Base-by-base conservation (phyloP, 2,113 vertebrate species). In the Silurus asotus region DNA sequence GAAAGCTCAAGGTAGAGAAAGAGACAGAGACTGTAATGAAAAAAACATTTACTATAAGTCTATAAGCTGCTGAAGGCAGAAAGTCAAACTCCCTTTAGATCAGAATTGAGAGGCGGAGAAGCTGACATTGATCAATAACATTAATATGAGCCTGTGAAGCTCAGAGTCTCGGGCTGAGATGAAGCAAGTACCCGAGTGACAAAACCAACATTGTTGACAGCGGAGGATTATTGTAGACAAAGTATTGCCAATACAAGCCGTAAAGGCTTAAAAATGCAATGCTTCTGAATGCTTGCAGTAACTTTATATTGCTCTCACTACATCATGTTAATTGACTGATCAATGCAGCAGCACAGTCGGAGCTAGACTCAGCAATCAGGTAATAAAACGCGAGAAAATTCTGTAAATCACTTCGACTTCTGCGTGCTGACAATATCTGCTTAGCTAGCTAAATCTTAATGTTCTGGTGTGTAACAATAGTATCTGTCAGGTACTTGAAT, bases 61-160 rank as follows among this genome's bases (percentile, higher is more conserved):
- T 84, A 74, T 84, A 84, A 74, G 82, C 82, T 72, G 82, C 67
- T 59, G 82, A 72, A 83, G 20, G 85, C 62, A 86, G 61, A 89
- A 84, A 11, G 19, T 55, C 70, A 69, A 65, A 74, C 53, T 86
- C 82, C 62, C 85, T 75, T 83, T 87, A 78, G 88, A 85, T 91
- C 59, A 81, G 89, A 92, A 85, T 69, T 82, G 84, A 83, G 89
- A 88, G 67, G 89, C 72, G 86, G 81, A 88, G 86, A 91, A 88
- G 88, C 89, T 93, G 93, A 93, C 93, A 91, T 79, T 94, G 94
- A 95, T 95, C 93, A 93, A 94, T 93, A 92, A 90, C 92, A 90
- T 93, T 93, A 93, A 94, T 94, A 92, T 91, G 84, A 87, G 88
- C 87, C 70, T 88, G 88, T 88, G 87, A 91, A 84, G 87, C 87